A percentile compares a stretch with the other conserved stretches of the same genome.
These are phyloP conservation scores for Sebastolobus altivelis DNA, from an alignment of 2,797 vertebrate species.

Conservation along the genomic window DNA sequence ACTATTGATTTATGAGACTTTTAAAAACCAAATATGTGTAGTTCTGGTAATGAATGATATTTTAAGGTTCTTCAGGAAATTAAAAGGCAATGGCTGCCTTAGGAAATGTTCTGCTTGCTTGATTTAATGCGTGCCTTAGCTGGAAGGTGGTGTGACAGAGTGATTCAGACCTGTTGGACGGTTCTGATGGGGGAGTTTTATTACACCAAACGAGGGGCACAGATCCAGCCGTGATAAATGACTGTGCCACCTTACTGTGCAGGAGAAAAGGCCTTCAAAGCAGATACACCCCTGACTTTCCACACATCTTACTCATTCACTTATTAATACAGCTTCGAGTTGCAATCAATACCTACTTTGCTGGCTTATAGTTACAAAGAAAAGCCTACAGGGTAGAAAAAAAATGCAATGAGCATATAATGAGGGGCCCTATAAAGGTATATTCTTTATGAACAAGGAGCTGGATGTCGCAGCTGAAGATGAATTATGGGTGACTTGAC, in stretches of 20 bases:
- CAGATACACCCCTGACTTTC: slow-evolving; percentile 80
- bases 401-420: slow-evolving; percentile 70
- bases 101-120: slow-evolving; percentile 99
- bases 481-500: slow-evolving; percentile 79
- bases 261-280: slow-evolving; percentile 90
- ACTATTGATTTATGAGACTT: slow-evolving; percentile 99
- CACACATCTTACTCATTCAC: slow-evolving; percentile 79
- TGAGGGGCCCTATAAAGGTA: slow-evolving; percentile 62
- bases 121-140: slow-evolving; percentile 99
- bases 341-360: slow-evolving; percentile 85
- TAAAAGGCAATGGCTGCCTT: slow-evolving; percentile 99
- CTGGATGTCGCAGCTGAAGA: slow-evolving; percentile 74
- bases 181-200: slow-evolving; percentile 99
- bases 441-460: slow-evolving; percentile 73
- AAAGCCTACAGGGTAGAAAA: slow-evolving; percentile 74
- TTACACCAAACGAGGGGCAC: slow-evolving; percentile 98
- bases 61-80: slow-evolving; percentile 99
- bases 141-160: slow-evolving; percentile 99
- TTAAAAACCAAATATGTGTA: slow-evolving; percentile 99
- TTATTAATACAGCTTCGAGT: slow-evolving; percentile 84
- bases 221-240: slow-evolving; percentile 99
- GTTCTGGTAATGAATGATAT: slow-evolving; percentile 99
- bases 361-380: slow-evolving; percentile 79
- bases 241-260: slow-evolving; percentile 90
- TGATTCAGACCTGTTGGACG: slow-evolving; percentile 99